Evolutionary conservation across 1,140 invertebrate genomes (phyloP).

Genomic region (Drosophila varians): DNA sequence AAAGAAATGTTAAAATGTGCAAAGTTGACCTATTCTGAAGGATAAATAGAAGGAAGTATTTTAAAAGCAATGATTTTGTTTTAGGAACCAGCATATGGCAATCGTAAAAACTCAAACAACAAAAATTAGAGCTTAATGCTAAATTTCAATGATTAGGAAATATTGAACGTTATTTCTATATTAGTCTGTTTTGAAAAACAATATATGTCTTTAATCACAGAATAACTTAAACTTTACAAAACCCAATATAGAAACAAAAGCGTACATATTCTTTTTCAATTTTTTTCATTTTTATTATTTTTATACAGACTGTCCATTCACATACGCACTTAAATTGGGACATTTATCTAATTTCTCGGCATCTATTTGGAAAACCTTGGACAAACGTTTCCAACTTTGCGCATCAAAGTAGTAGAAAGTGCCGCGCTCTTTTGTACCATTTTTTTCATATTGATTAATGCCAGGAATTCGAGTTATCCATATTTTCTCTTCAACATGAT

Average conservation of each 20-base stretch:
- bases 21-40: not conserved
- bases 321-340: slow-evolving; percentile 84
- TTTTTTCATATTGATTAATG: slow-evolving; percentile 94
- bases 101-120: too few relatives aligned
- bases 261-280: slow-evolving; percentile 65
- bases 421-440: slow-evolving; percentile 96
- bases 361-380: slow-evolving; percentile 98
- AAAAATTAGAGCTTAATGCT: too few relatives aligned
- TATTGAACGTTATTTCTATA: too few relatives aligned
- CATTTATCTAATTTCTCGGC: slow-evolving; percentile 96
- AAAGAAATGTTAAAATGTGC: not conserved
- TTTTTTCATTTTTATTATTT: slow-evolving; percentile 83
- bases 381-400: slow-evolving; percentile 97
- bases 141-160: too few relatives aligned
- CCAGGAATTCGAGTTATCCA: slow-evolving; percentile 99
- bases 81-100: too few relatives aligned
- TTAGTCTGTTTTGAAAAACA: too few relatives aligned
- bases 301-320: slow-evolving; percentile 84
- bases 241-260: slow-evolving; percentile 1
- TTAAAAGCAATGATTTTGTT: too few relatives aligned
- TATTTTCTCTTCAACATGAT: slow-evolving; percentile 99
- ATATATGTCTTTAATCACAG: too few relatives aligned
- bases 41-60: not conserved
- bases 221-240: too few relatives aligned
- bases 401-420: slow-evolving; percentile 99